Evolutionary conservation across 2,888 invertebrate genomes (phyloP).

Genomic region (Carpatolechia fugitivella): DNA sequence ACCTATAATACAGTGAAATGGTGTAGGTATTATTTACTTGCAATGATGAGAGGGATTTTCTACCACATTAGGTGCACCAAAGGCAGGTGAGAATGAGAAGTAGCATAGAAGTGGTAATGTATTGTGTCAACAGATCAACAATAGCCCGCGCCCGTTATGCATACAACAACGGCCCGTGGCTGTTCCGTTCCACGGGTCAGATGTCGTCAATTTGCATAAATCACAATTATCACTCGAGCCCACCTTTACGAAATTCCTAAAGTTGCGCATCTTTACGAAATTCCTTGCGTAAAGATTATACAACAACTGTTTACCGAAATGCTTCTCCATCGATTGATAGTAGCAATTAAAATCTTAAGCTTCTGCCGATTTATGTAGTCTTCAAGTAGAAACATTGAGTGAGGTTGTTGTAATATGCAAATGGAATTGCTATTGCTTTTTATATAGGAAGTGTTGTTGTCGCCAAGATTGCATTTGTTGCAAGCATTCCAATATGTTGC

Average conservation of each 20-base stretch:
- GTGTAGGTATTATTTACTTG: conserved; percentile 1
- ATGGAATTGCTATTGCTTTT: conserved; percentile 22
- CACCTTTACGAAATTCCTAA: conserved; percentile 31
- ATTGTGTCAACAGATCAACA: conserved; percentile 25
- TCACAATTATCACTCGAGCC: conserved; percentile 35
- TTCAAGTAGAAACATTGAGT: conserved; percentile 15
- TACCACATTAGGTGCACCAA: background rate
- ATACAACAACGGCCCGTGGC: conserved; percentile 16
- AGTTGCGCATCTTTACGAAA: conserved; percentile 30
- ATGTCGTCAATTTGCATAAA: conserved; percentile 43
- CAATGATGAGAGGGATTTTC: background rate
- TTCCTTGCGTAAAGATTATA: conserved; percentile 37
- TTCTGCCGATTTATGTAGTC: conserved; percentile 6
- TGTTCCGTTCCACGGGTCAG: background rate
- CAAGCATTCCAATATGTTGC: background rate
- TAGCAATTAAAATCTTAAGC: conserved; percentile 23
- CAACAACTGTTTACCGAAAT: conserved; percentile 24
- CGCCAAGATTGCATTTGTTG: background rate
- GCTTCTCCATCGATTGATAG: conserved; percentile 21
- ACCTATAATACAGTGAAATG: background rate
- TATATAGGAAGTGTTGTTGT: background rate
- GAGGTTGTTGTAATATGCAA: conserved; percentile 16
- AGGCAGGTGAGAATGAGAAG: conserved; percentile 3
- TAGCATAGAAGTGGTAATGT: conserved; percentile 13
- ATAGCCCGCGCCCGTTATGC: conserved; percentile 24